Base-by-base conservation (phyloP, 2,113 vertebrate species). In the Bos indicus region DNA sequence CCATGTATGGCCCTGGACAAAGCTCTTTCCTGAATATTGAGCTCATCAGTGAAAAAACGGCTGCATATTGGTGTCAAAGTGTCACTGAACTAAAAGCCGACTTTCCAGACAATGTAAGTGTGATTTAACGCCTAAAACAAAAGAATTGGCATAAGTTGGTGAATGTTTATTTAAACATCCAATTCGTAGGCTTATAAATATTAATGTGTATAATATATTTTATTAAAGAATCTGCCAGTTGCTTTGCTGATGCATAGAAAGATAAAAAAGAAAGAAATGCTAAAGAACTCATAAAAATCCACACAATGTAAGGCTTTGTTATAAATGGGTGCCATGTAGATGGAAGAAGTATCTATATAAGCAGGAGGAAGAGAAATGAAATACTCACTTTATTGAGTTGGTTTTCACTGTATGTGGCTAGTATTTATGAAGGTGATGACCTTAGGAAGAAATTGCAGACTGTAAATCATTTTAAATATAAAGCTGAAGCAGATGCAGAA, bases 1-100 rank as follows among this genome's bases (percentile, higher is more conserved):
- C 99, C 36, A 0, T 99, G 28, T 99, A 98, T 0, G 99, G 99
- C 85, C 99, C 99, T 1, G 99, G 99, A 71, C 99, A 99, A 97
- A 99, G 99, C 94, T 99, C 99, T 46, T 99, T 99, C 96, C 98
- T 99, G 60, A 99, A 99, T 98, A 99, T 99, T 23, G 99, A 99
- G 93, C 99, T 99, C 59, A 99, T 99, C 98, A 99, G 99, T 3
- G 99, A 99, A 98, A 99, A 99, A 98, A 99, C 99, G 0, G 99
- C 99, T 9, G 99, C 99, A 0, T 99, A 99, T 91, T 99, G 99
- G 99, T 99, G 99, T 98, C 98, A 98, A 98, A 99, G 99, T 59
- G 98, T 99, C 23, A 60, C 98, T 3, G 99, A 99, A 95, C 98
- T 99, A 88, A 99, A 99, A 98, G 98, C 98, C n/a, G 99, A 99